Base-by-base conservation (phyloP, 2,797 vertebrate species). In the Xiphophorus birchmanni region DNA sequence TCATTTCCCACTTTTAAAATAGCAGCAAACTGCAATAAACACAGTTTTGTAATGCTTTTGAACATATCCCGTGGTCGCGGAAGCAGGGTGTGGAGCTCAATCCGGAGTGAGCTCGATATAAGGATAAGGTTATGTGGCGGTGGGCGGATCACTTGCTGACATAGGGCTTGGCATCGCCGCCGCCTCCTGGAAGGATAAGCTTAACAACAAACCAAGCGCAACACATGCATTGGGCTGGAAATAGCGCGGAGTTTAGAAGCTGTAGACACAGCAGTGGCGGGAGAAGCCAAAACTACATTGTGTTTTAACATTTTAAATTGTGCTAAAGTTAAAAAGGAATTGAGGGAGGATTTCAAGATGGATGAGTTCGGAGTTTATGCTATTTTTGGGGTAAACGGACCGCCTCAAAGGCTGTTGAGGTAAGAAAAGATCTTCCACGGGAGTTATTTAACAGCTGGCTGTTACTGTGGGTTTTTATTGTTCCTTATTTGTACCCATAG, bases 361-460 rank as follows among this genome's bases (percentile, higher is more conserved):
- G 95, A 93, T 0, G 93, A 94, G 5, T 96, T 96, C 26, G 93
- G 90, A 18, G 81, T 96, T 81, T 96, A 94, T 80, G 95, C 86
- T 0, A 77, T 94, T 78, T 95, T 96, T 45, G 95, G 95, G 74
- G 44, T 93, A 13, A 86, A 95, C 10, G 87, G 92, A 0, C 91
- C 93, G 6, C 95, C 96, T 17, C 94, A 93, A 32, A 85, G 77
- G 74, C 86, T 96, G n/a, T 77, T 94, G 37, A 90, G 95, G 96
- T 96, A 92, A 92, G 85, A 85, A 37, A 10, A 10, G 21, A 2
- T 69, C 21, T 23, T 42, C 1, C 17, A 37, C 32, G 17, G 60
- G 60, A 65, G 35, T 23, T 37, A 42, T 63, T 23, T 47, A 45
- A 17, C 32, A 72, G n/a, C 42, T n/a, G 45, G 42, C 21, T n/a